Evolutionary conservation across 2,888 invertebrate genomes (phyloP).

Genomic region (Lycaena phlaeas): DNA sequence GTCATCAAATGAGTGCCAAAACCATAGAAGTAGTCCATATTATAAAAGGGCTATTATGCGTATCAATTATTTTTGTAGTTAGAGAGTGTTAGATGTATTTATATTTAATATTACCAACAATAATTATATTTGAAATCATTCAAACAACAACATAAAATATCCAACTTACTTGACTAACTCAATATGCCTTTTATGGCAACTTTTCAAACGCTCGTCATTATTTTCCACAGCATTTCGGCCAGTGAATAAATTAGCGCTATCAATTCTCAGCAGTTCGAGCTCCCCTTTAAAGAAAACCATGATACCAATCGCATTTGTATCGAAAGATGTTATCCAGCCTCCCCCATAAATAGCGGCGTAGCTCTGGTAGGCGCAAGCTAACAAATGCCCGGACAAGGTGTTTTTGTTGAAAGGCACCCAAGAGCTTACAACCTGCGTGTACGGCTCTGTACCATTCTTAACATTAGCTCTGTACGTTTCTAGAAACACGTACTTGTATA

Average conservation of each 20-base stretch:
- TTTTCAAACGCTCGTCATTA: slow-evolving; percentile 30
- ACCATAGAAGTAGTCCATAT: too few species aligned
- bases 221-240: slow-evolving; percentile 17
- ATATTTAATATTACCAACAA: too few species aligned
- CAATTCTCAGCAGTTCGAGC: slow-evolving; percentile 40
- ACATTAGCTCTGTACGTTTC: slow-evolving; percentile 37
- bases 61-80: too few species aligned
- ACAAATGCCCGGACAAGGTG: slow-evolving; percentile 34
- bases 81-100: too few species aligned
- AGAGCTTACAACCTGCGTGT: slow-evolving; percentile 49
- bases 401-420: slow-evolving; percentile 59
- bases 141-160: too few species aligned
- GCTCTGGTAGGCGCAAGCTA: slow-evolving; percentile 41
- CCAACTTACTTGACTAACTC: slow-evolving; percentile 46
- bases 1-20: too few species aligned
- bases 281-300: slow-evolving; percentile 58
- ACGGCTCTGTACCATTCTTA: slow-evolving; percentile 37
- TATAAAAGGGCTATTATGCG: too few species aligned
- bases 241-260: slow-evolving; percentile 41
- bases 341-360: slow-evolving; percentile 50
- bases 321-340: slow-evolving; percentile 58
- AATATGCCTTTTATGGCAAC: slow-evolving; percentile 43
- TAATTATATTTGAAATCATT: too few species aligned
- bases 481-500: slow-evolving; percentile 38
- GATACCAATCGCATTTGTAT: slow-evolving; percentile 50